These are phyloP conservation scores for Polietes domitor DNA, from an alignment of 2,888 invertebrate genomes.

Conservation along the genomic window DNA sequence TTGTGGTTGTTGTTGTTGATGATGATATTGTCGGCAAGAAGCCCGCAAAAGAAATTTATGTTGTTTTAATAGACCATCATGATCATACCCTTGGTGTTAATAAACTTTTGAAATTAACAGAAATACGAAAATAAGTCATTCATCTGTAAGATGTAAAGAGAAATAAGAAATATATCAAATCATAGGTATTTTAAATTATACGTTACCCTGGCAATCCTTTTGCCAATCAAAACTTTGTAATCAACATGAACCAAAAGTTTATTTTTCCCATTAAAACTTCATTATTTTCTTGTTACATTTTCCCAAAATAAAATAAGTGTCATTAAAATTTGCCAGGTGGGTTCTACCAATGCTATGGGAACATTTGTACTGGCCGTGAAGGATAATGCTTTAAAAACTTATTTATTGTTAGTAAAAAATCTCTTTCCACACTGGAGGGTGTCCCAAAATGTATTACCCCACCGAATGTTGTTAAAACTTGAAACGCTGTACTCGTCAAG, in stretches of 20 bases:
- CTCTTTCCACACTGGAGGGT: too few species aligned
- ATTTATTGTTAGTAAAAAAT: too few species aligned
- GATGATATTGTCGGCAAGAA: background rate
- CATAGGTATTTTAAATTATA: slow-evolving; percentile 1
- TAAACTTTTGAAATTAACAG: slow-evolving; percentile 40
- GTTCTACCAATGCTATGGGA: too few species aligned
- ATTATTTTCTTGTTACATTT: too few species aligned
- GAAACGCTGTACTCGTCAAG: too few species aligned
- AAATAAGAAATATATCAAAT: background rate
- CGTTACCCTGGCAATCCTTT: slow-evolving; percentile 52
- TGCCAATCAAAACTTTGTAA: slow-evolving; percentile 50
- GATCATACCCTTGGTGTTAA: background rate
- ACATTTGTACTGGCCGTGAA: too few species aligned
- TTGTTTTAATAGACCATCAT: slow-evolving; percentile 36
- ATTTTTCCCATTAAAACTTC: slow-evolving; percentile 24
- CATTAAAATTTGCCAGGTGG: background rate
- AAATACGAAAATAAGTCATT: background rate
- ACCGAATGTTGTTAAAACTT: too few species aligned
- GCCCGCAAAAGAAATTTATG: slow-evolving; percentile 13
- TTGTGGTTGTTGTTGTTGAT: too few species aligned
- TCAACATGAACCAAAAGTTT: slow-evolving; percentile 36
- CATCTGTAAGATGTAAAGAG: background rate
- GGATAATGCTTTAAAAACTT: too few species aligned
- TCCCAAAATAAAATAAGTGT: background rate
- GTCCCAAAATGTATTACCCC: too few species aligned